Conservation (phyloP, 1,140 invertebrate genomes). For the Venturia canescens region DNA sequence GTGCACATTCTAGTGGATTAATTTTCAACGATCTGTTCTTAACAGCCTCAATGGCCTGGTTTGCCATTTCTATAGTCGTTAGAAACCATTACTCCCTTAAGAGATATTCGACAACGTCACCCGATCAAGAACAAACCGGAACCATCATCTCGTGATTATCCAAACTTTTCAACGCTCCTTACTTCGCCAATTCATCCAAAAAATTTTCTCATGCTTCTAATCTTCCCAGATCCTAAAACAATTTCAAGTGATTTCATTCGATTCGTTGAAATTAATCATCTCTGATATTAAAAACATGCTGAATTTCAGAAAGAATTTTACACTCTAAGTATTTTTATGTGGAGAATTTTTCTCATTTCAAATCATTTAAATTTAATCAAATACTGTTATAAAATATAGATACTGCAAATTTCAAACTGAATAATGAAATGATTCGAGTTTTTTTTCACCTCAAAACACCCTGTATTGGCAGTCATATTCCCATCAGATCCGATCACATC, state of each 20-base stretch:
- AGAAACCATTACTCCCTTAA: slow-evolving; percentile 96
- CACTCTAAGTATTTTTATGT: too few species aligned
- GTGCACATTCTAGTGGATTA: slow-evolving; percentile 84
- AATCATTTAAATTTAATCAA: too few species aligned
- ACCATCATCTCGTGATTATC: slow-evolving; percentile 90
- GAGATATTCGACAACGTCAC: slow-evolving; percentile 95
- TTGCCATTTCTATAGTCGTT: slow-evolving; percentile 83
- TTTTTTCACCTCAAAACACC: slow-evolving; percentile 74
- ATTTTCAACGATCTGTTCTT: slow-evolving; percentile 85
- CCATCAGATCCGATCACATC: slow-evolving; percentile 91
- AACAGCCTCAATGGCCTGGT: slow-evolving; percentile 83
- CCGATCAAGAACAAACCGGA: slow-evolving; percentile 94
- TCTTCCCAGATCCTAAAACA: slow-evolving; percentile 82
- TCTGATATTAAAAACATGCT: too few species aligned
- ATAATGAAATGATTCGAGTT: too few species aligned
- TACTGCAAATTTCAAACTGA: too few species aligned
- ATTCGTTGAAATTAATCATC: not conserved
- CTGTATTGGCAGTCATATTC: slow-evolving; percentile 79
- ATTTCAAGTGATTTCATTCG: not conserved
- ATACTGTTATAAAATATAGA: too few species aligned
- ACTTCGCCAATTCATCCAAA: slow-evolving; percentile 80
- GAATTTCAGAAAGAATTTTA: not conserved
- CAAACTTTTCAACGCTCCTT: slow-evolving; percentile 81
- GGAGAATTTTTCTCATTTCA: too few species aligned
- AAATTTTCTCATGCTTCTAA: slow-evolving; percentile 90